A percentile compares a stretch with the other conserved stretches of the same genome.
phyloP scores from a whole-genome alignment of 2,888 invertebrate species.

The Archips xylosteana region DNA sequence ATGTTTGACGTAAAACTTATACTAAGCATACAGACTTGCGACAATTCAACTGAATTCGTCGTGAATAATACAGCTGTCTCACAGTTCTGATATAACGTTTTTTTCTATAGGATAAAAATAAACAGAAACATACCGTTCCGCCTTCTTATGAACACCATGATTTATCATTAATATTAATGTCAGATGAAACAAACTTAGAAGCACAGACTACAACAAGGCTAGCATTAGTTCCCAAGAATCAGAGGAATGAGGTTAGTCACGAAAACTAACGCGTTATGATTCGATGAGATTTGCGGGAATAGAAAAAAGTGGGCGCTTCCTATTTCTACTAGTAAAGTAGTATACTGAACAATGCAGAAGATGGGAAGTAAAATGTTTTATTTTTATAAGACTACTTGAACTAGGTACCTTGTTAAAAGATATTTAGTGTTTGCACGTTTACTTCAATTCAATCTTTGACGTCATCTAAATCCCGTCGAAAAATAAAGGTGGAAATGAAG shows the following conservation, averaged over 20 bases:
- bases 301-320: conserved; percentile 1
- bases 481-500: too few species aligned
- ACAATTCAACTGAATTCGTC: too few species aligned
- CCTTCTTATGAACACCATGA: conserved; percentile 15
- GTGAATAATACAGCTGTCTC: background rate
- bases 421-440: too few species aligned
- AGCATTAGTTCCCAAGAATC: background rate
- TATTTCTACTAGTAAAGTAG: background rate
- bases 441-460: too few species aligned
- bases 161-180: conserved; percentile 5
- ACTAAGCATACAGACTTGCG: too few species aligned
- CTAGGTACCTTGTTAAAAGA: too few species aligned
- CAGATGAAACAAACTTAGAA: background rate
- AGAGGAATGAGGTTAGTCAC: background rate
- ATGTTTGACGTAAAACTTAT: too few species aligned
- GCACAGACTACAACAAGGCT: background rate
- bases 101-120: conserved; percentile 7
- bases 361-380: background rate
- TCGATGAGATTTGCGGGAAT: background rate
- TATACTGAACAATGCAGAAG: background rate
- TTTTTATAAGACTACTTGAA: too few species aligned
- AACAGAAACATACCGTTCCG: conserved; percentile 16
- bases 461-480: too few species aligned
- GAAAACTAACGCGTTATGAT: background rate
- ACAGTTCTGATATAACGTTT: background rate